These are phyloP conservation scores for Antheraea yamamai DNA, from an alignment of 2,888 invertebrate species.

Conservation along the genomic window DNA sequence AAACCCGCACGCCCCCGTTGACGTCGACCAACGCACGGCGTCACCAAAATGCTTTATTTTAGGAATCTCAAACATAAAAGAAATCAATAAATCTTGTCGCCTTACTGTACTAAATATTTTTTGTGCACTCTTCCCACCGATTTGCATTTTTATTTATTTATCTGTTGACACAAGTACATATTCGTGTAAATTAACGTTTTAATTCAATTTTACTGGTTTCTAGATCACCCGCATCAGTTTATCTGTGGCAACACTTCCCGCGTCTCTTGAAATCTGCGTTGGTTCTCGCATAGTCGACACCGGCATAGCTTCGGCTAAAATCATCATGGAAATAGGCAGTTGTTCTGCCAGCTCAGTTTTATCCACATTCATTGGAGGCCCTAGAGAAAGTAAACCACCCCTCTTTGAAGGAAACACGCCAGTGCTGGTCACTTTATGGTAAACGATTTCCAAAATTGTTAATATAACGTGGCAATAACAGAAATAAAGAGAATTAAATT, in stretches of 20 bases:
- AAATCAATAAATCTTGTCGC: too few species aligned
- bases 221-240: slow-evolving; percentile 67
- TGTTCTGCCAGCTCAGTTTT: slow-evolving; percentile 60
- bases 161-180: background rate
- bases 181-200: background rate
- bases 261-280: slow-evolving; percentile 65
- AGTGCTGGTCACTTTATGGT: background rate
- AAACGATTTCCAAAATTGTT: background rate
- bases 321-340: slow-evolving; percentile 61
- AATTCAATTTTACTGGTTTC: slow-evolving; percentile 10
- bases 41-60: too few species aligned
- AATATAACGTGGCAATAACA: background rate
- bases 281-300: slow-evolving; percentile 57
- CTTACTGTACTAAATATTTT: background rate
- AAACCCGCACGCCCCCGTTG: too few species aligned
- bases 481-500: background rate
- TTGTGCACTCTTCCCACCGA: background rate
- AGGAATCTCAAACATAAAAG: too few species aligned
- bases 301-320: slow-evolving; percentile 56
- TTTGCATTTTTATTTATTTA: background rate
- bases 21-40: too few species aligned
- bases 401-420: background rate
- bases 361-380: slow-evolving; percentile 42
- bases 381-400: background rate
- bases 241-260: slow-evolving; percentile 58